Evolutionary conservation across 1,140 invertebrate genomes (phyloP).

Genomic region (Pissodes strobi): DNA sequence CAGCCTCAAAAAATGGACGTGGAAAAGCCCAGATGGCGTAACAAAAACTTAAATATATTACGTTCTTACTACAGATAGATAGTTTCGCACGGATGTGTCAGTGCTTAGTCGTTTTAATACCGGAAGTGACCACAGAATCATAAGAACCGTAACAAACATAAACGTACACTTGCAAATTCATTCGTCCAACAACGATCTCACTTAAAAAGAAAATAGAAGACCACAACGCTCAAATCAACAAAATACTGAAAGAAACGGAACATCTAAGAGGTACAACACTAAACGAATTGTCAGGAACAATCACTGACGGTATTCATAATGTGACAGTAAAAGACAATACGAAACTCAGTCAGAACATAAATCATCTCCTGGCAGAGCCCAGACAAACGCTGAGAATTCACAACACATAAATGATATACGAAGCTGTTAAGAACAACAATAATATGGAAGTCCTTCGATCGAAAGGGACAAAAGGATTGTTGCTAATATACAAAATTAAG

Average conservation of each 20-base stretch:
- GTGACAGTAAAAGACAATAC: no score
- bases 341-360: background rate
- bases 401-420: background rate
- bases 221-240: background rate
- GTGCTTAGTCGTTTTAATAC: no score
- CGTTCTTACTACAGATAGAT: no score
- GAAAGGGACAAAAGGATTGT: background rate
- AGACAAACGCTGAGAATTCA: background rate
- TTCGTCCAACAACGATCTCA: background rate
- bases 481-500: no score
- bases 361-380: background rate
- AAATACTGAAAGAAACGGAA: background rate
- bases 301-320: background rate
- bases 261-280: background rate
- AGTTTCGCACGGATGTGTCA: no score
- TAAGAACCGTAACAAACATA: background rate
- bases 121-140: no score
- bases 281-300: background rate
- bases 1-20: no score
- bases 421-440: no score
- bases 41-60: no score
- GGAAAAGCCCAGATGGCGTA: no score
- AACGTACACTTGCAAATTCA: background rate
- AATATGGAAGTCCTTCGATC: no score
- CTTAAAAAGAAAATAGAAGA: background rate